Conservation (phyloP, 2,888 invertebrate genomes). For the Trissoscelio sp. region DNA sequence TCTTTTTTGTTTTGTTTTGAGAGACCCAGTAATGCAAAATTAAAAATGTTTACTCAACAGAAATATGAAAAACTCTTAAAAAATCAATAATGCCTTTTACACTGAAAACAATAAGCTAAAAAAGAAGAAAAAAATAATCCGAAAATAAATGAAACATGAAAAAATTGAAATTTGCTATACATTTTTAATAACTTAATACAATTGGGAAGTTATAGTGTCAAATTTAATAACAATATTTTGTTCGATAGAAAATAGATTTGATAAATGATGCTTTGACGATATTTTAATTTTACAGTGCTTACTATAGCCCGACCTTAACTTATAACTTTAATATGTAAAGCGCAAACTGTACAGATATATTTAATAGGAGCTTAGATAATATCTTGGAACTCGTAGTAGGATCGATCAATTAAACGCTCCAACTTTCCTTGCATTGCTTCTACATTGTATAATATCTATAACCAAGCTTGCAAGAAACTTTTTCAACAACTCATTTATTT, state of each 20-base stretch:
- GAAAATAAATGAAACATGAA: too few relatives aligned
- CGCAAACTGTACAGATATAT: conserved; percentile 50
- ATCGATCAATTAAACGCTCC: conserved; percentile 60
- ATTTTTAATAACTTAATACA: too few relatives aligned
- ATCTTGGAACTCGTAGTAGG: conserved; percentile 47
- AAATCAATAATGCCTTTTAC: too few relatives aligned
- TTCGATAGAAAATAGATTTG: conserved; percentile 19
- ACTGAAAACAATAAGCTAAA: too few relatives aligned
- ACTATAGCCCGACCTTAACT: conserved; percentile 60
- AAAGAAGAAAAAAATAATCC: too few relatives aligned
- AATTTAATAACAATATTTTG: conserved; percentile 26
- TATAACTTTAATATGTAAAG: conserved; percentile 52
- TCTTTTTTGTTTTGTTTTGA: too few relatives aligned
- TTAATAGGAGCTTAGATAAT: conserved; percentile 57
- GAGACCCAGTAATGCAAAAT: too few relatives aligned
- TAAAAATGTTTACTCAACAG: too few relatives aligned
- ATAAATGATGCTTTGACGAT: conserved; percentile 45
- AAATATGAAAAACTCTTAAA: too few relatives aligned
- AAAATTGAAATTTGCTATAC: too few relatives aligned
- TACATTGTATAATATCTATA: conserved; percentile 25
- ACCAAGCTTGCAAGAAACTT: not conserved
- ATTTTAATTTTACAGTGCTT: conserved; percentile 24
- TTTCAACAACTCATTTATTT: conserved; percentile 6
- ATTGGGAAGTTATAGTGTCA: not conserved
- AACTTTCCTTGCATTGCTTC: conserved; percentile 32